These are phyloP conservation scores for Labeo rohita DNA, from an alignment of 2,113 vertebrate genomes.

Conservation along the genomic window DNA sequence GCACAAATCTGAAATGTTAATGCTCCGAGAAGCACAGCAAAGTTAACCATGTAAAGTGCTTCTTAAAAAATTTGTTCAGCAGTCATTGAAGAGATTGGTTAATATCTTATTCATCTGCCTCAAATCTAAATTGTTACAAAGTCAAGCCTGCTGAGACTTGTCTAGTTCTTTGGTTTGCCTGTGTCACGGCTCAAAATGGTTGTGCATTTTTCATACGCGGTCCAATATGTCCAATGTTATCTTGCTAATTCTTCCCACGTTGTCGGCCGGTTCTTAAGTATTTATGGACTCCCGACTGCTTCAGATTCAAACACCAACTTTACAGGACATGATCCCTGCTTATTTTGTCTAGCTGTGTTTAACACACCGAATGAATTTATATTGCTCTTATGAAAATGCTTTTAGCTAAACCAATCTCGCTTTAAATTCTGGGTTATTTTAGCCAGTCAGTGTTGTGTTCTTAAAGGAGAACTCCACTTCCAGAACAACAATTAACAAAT, in stretches of 20 bases:
- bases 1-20: slow-evolving; percentile 14
- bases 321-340: not conserved
- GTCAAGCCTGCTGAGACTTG: not conserved
- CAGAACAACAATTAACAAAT: too few relatives aligned
- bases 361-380: not conserved
- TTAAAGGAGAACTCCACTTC: too few relatives aligned
- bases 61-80: not conserved
- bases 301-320: not conserved
- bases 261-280: not conserved
- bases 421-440: slow-evolving; percentile 15
- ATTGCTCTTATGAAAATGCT: slow-evolving; percentile 15
- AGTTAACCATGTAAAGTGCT: slow-evolving; percentile 3
- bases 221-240: not conserved
- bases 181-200: not conserved
- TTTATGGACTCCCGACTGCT: not conserved
- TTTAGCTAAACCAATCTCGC: slow-evolving; percentile 12
- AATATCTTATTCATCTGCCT: not conserved
- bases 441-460: not conserved
- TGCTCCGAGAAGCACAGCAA: not conserved
- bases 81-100: not conserved
- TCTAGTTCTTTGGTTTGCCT: slow-evolving; percentile 10
- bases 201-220: not conserved
- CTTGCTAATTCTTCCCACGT: not conserved
- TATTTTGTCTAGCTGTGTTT: not conserved
- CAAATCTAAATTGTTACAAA: not conserved